These are phyloP conservation scores for Apodemia mormo DNA, from an alignment of 2,888 invertebrate genomes.

Conservation along the genomic window DNA sequence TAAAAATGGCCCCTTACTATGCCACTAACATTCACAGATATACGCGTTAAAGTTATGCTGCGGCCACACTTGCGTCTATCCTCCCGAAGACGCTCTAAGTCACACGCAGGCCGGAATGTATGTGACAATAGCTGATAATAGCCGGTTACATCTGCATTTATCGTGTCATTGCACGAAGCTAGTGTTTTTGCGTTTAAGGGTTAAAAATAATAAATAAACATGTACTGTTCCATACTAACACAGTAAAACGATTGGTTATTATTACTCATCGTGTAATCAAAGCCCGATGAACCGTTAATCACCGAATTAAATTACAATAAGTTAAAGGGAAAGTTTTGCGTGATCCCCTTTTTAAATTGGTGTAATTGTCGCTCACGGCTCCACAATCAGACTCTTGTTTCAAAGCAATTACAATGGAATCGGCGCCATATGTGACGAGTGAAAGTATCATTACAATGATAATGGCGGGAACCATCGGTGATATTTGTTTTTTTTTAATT, in stretches of 20 bases:
- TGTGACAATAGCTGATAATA: too few relatives aligned
- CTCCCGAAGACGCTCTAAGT: too few relatives aligned
- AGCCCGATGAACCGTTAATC: constrained; percentile 63
- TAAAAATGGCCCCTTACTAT: too few relatives aligned
- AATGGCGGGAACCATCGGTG: constrained; percentile 31
- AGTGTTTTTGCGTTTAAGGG: too few relatives aligned
- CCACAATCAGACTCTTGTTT: constrained; percentile 53
- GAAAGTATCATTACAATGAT: constrained; percentile 53
- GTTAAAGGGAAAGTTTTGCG: constrained; percentile 62
- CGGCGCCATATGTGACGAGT: constrained; percentile 49
- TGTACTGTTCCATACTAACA: too few relatives aligned
- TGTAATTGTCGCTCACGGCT: constrained; percentile 59
- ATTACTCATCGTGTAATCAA: constrained; percentile 42
- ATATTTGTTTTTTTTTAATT: background rate
- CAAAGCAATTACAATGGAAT: constrained; percentile 63
- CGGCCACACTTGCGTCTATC: too few relatives aligned
- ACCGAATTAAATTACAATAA: constrained; percentile 58
- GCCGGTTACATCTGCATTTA: too few relatives aligned
- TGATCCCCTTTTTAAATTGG: constrained; percentile 59
- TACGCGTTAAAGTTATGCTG: too few relatives aligned
- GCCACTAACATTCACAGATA: too few relatives aligned
- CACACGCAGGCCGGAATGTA: too few relatives aligned
- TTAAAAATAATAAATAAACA: background rate
- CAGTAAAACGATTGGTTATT: background rate
- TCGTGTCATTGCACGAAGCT: too few relatives aligned